phyloP scores from a whole-genome alignment of 30 jellyfish, hydroid and myxozoan genomes.

The Turritopsis rubra region DNA sequence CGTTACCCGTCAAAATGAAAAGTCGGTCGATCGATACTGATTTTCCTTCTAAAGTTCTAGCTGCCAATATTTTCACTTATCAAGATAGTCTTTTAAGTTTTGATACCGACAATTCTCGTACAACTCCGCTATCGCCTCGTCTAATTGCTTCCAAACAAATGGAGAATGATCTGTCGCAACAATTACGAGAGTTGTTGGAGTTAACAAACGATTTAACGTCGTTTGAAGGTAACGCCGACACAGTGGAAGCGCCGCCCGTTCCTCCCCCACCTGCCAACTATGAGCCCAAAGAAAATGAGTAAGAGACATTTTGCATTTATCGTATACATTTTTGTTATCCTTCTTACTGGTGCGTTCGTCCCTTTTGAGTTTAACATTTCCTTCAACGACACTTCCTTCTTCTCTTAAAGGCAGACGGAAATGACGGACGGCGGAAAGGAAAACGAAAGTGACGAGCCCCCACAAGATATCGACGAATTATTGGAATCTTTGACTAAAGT shows the following conservation, averaged over 20 bases:
- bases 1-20: slow-evolving; percentile 6
- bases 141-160: slow-evolving; percentile 1
- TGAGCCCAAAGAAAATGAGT: not conserved
- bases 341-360: not conserved
- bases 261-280: slow-evolving; percentile 14
- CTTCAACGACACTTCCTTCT: not conserved
- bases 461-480: slow-evolving; percentile 4
- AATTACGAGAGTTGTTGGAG: slow-evolving; percentile 24
- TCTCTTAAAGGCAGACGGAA: not conserved
- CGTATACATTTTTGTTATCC: not conserved
- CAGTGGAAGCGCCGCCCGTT: not conserved
- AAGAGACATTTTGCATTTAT: too few relatives aligned
- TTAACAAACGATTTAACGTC: slow-evolving; percentile 26
- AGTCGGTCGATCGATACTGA: not conserved
- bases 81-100: slow-evolving; percentile 1
- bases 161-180: slow-evolving; percentile 25
- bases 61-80: not conserved
- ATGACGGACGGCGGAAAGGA: not conserved
- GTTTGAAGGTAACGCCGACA: not conserved
- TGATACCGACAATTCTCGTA: not conserved
- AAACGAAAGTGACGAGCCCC: too few relatives aligned
- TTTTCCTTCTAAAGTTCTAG: not conserved
- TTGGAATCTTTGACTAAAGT: not conserved
- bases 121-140: slow-evolving; percentile 1
- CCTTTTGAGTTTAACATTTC: not conserved